A percentile compares a stretch with the other conserved stretches of the same genome.
Evolutionary conservation across 2,113 vertebrate genomes (phyloP).

Genomic region (Ochotona princeps): DNA sequence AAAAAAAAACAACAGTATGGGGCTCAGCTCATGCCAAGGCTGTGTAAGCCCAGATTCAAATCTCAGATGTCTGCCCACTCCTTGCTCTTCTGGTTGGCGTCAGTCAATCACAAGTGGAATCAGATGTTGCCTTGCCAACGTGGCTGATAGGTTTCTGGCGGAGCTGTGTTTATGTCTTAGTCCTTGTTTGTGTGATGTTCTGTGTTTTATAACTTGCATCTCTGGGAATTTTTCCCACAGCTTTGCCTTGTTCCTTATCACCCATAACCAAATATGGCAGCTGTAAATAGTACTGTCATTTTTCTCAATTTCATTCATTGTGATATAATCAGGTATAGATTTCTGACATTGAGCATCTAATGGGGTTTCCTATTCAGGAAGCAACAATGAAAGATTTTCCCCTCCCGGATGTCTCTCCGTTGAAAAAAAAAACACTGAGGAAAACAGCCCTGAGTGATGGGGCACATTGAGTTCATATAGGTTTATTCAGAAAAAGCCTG

Average conservation of each 20-base stretch:
- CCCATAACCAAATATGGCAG: slow-evolving; percentile 85
- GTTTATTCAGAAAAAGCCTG: not conserved
- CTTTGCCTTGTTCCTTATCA: slow-evolving; percentile 76
- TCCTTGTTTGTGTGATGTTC: slow-evolving; percentile 75
- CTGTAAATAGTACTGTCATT: slow-evolving; percentile 85
- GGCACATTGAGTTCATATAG: not conserved
- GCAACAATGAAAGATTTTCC: slow-evolving; percentile 33
- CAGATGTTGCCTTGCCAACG: slow-evolving; percentile 73
- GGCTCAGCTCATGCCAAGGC: not conserved
- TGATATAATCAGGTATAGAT: slow-evolving; percentile 92
- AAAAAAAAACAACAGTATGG: no score
- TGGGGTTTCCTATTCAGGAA: slow-evolving; percentile 80
- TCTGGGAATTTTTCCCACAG: slow-evolving; percentile 70
- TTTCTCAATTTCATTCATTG: slow-evolving; percentile 88
- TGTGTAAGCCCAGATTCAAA: not conserved
- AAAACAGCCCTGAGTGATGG: not conserved
- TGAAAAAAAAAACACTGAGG: slow-evolving; percentile 30
- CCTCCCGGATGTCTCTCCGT: not conserved
- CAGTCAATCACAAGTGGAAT: slow-evolving; percentile 58
- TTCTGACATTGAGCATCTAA: slow-evolving; percentile 84
- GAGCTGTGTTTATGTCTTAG: slow-evolving; percentile 62
- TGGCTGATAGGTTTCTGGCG: slow-evolving; percentile 64
- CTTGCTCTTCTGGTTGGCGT: slow-evolving; percentile 41
- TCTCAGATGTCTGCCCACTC: slow-evolving; percentile 10
- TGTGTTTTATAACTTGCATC: slow-evolving; percentile 70